phyloP scores from a whole-genome alignment of 2,888 invertebrate species.

The Cheilosia pagana region DNA sequence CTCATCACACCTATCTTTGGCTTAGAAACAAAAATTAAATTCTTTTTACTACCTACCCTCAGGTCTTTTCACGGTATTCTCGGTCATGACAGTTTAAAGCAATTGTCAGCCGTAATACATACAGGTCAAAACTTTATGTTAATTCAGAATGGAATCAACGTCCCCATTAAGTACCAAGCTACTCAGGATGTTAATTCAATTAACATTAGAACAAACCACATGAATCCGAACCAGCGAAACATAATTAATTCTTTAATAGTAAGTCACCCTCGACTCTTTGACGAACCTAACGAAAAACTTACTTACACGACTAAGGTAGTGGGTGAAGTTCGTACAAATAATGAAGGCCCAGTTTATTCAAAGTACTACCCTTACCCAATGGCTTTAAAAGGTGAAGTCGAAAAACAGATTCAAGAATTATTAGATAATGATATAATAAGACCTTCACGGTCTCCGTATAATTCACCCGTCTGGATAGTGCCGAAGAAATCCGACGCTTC shows the following conservation, averaged over 20 bases:
- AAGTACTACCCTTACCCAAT: not conserved
- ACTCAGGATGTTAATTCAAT: not conserved
- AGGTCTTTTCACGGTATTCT: conserved; percentile 45
- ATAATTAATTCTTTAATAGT: no score
- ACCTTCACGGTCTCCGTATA: no score
- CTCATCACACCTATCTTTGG: conserved; percentile 51
- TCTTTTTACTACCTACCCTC: conserved; percentile 43
- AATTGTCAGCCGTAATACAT: conserved; percentile 15
- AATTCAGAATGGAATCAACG: not conserved
- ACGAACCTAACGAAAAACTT: no score
- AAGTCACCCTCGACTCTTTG: no score
- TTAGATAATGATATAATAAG: no score
- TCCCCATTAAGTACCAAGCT: not conserved
- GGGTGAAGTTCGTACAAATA: not conserved
- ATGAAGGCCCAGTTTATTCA: not conserved
- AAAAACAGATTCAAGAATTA: no score
- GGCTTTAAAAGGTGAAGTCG: not conserved
- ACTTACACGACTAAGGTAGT: not conserved
- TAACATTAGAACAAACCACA: no score
- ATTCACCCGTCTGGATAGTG: no score
- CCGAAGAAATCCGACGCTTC: no score
- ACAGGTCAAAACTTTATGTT: not conserved
- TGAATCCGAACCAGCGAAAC: no score
- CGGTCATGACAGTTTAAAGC: conserved; percentile 50
- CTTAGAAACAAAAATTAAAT: conserved; percentile 41